Conservation (phyloP, 2,113 vertebrate genomes). For the Neolamprologus devosi region DNA sequence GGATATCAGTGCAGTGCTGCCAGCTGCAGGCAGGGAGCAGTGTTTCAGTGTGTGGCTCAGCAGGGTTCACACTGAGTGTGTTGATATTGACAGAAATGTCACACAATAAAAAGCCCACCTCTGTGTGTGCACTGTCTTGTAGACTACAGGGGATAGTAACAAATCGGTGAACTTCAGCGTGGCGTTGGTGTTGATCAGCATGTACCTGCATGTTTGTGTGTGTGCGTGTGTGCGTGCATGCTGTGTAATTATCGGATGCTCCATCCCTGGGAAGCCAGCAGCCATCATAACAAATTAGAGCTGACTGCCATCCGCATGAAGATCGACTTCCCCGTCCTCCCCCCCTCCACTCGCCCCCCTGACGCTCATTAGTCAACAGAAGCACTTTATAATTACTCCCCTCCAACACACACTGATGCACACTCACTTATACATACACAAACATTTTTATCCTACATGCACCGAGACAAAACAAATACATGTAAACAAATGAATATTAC, state of each 20-base stretch:
- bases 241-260: conserved; percentile 56
- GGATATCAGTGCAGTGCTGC: not conserved
- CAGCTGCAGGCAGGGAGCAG: conserved; percentile 15
- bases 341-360: conserved; percentile 50
- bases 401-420: not conserved
- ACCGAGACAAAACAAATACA: not conserved
- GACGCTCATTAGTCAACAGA: conserved; percentile 88
- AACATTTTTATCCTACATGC: not conserved
- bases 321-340: conserved; percentile 86
- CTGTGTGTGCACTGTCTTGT: not conserved
- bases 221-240: not conserved
- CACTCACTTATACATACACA: not conserved
- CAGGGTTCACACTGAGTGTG: not conserved
- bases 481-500: not conserved
- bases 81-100: not conserved
- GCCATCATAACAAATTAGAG: conserved; percentile 84
- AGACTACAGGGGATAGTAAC: not conserved
- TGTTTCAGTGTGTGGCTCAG: not conserved
- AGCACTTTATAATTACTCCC: conserved; percentile 94
- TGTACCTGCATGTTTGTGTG: not conserved
- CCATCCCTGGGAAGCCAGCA: conserved; percentile 42
- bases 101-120: not conserved
- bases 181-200: not conserved
- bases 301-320: conserved; percentile 76
- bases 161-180: conserved; percentile 37